Percentiles rank a stretch among this genome's conserved stretches.
Conservation (phyloP, 2,888 invertebrate species). For the Cartodere bifasciata region DNA sequence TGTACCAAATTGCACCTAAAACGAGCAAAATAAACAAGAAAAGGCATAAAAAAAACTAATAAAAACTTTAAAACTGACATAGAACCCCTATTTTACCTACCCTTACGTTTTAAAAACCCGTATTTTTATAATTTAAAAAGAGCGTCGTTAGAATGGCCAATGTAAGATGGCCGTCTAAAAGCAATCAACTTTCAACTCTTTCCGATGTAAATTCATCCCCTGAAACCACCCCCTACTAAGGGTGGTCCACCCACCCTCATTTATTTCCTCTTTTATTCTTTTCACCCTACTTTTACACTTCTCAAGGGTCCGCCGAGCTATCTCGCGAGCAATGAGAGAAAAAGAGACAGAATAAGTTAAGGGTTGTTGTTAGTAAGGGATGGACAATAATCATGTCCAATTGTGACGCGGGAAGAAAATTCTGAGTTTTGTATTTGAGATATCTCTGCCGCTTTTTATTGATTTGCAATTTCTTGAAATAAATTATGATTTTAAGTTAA, state of each 20-base stretch:
- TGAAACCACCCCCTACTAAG: slow-evolving; percentile 2
- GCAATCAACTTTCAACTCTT: slow-evolving; percentile 11
- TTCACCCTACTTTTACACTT: slow-evolving; percentile 12
- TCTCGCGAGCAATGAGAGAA: slow-evolving; percentile 5
- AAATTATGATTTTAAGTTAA: too few species aligned
- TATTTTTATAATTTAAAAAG: too few species aligned
- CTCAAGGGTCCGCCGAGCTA: slow-evolving; percentile 7
- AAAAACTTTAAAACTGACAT: too few species aligned
- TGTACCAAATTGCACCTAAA: too few species aligned
- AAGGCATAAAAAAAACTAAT: too few species aligned
- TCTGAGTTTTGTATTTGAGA: slow-evolving; percentile 11
- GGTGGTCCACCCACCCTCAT: slow-evolving; percentile 10
- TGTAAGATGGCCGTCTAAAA: slow-evolving; percentile 11
- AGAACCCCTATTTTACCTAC: too few species aligned
- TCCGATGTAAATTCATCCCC: slow-evolving; percentile 11
- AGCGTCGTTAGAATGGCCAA: too few species aligned
- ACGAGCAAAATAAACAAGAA: too few species aligned
- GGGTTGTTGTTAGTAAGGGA: too few species aligned
- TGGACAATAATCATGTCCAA: slow-evolving; percentile 10
- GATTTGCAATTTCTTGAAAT: too few species aligned
- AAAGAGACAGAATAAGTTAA: slow-evolving; percentile 8
- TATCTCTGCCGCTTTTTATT: too few species aligned
- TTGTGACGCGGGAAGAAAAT: slow-evolving; percentile 10
- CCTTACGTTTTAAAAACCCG: too few species aligned
- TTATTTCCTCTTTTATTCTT: slow-evolving; percentile 12